Base-by-base conservation (phyloP, 2,888 invertebrate genomes). In the Drosophila buzzatii region DNA sequence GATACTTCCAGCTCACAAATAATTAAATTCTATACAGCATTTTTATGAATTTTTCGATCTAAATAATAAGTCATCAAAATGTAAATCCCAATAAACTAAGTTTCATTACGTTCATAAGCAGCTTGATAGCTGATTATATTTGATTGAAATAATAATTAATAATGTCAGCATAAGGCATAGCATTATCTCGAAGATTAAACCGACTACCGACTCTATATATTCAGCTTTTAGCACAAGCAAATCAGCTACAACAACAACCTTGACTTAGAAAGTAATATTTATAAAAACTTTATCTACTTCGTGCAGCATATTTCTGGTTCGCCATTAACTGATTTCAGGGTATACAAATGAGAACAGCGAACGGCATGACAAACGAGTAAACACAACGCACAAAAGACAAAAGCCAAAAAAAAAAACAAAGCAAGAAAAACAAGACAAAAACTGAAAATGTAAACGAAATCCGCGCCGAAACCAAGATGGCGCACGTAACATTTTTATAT, bases 351-450 rank as follows among this genome's bases (percentile, higher is more conserved):
- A 55, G 64, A 77, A 69, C 53, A 60, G 49, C 53, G 70, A 53
- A 53, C 66, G 64, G 68, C 66, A 52, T 73, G 76, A 71, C 71
- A 76, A 74, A 57, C 61, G 45, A 59, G 70, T 55, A 76, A 79
- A 69, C 58, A 74, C 64, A 65, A 69, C 60, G 64, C 65, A 63
- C 44, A 56, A 66, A 65, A 67, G 60, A 71, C 60, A 59, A 72
- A 53, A 60, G 44, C 16, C 44, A 18, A 20, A 53, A 61, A 27
- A 73, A 45, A 44, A 47, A 20, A n/a, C n/a, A 33, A 12, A 20
- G 31, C 20, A 51, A n/a, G 16, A 39, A 5, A 8, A 39, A 18
- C 35, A 42, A 52, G 35, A 31, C 31, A 51, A 57, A 35, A 42
- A 23, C 33, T 27, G 49, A 33, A 23, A 23, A 58, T 35, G 33